These are phyloP conservation scores for Varroa destructor DNA, from an alignment of 1,140 invertebrate species.

Conservation along the genomic window DNA sequence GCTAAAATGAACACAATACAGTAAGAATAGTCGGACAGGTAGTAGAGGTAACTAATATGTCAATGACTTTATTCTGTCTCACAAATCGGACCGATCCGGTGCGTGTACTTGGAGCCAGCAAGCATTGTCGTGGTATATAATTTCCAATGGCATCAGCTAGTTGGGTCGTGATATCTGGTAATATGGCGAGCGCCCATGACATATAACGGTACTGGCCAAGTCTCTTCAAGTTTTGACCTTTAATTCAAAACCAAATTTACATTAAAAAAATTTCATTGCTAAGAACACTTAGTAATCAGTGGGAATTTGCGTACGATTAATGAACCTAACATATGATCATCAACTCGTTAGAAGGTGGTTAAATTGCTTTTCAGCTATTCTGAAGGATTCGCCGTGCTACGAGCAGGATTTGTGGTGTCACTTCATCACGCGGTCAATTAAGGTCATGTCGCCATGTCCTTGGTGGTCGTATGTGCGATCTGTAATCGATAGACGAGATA, in stretches of 20 bases:
- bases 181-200: background rate
- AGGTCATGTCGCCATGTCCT: background rate
- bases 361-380: background rate
- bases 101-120: background rate
- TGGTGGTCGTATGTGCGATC: background rate
- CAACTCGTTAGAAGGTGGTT: background rate
- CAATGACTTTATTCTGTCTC: no score
- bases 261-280: no score
- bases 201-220: no score
- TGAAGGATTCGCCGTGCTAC: background rate
- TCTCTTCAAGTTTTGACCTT: no score
- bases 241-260: no score
- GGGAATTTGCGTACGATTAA: no score
- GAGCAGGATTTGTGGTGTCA: background rate
- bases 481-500: background rate
- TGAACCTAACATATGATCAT: background rate
- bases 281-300: no score
- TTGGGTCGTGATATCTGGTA: background rate
- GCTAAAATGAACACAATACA: no score
- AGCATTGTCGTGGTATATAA: background rate
- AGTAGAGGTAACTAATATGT: no score
- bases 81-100: background rate
- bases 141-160: background rate
- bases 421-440: conserved; percentile 2
- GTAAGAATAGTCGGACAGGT: no score